Base-by-base conservation (phyloP, 2,888 invertebrate species). In the Gasteruption jaculator region DNA sequence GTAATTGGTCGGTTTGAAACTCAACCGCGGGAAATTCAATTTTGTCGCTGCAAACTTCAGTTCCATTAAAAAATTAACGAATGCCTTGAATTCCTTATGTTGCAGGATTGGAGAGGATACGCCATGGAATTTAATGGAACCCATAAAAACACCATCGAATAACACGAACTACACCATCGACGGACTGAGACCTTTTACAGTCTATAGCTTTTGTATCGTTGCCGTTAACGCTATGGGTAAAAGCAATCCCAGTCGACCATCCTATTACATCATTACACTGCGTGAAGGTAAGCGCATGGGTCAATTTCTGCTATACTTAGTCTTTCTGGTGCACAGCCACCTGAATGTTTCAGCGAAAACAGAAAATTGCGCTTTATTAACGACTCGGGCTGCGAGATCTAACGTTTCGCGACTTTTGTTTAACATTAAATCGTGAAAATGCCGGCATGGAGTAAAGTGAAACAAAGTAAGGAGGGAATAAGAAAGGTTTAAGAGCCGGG, bases 251-350 rank as follows among this genome's bases (percentile, higher is more conserved):
- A 81, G 83, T 69, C 78, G 79, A 65, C 79, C 80, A 61, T 83
- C 84, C 41, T 85, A 82, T 73, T 83, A 80, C 71, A 82, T 83
- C 74, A 79, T 85, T 53, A 85, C 85, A 38, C 75, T 85, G 50
- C 75, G 85, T 54, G 85, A 86, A 77, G 78, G 85, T 85, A 72
- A 30, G 46, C 47, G n/a, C 5, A 21, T 10, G 27, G n/a, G n/a
- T n/a, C n/a, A n/a, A n/a, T n/a, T n/a, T n/a, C n/a, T n/a, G n/a
- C n/a, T n/a, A n/a, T n/a, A n/a, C n/a, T n/a, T n/a, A n/a, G n/a
- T n/a, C n/a, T n/a, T n/a, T n/a, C n/a, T n/a, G n/a, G n/a, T n/a
- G n/a, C n/a, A n/a, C n/a, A n/a, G n/a, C n/a, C n/a, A n/a, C n/a
- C n/a, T n/a, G n/a, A n/a, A n/a, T n/a, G n/a, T n/a, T n/a, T n/a